Evolutionary conservation across 2,888 invertebrate species (phyloP), one percentile per base, ranked within the genome.

Genomic region (Watsonalla binaria): DNA sequence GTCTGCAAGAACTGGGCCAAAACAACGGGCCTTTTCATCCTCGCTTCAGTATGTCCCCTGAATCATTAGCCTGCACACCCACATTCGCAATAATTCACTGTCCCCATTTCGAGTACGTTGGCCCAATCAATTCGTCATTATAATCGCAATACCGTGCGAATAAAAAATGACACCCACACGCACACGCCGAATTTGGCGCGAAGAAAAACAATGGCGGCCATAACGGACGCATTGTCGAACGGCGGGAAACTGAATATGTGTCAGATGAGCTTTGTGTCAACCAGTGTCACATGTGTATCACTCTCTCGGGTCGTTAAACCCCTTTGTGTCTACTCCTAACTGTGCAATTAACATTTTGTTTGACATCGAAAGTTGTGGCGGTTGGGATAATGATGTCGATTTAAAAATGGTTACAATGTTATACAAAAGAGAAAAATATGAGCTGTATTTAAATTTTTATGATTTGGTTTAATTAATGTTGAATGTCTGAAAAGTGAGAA

Each of bases 121-220:
- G 76, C 68, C 76, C 81, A 86, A 87, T 89, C 89, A 86, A 87
- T 87, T 82, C 85, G 82, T 87, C 89, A 88, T 88, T 84, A 87
- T 72, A 78, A 78, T 78, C 68, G 78, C 76, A 72, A 76, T 72
- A 73, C 68, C 76, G 81, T 79, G 83, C 74, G 78, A 81, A 80
- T 78, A 82, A 85, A 85, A 86, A 86, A 74, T 70, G 65, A 79
- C 86, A 74, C 87, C 85, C 79, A 84, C 86, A 75, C 72, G 65
- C 65, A 33, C 59, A 64, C 66, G 61, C 75, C 80, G 68, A 81
- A 84, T 82, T 80, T 69, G 80, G 79, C 74, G 74, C 73, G 74
- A 76, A 78, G 80, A 77, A 80, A 79, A 78, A 86, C 89, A 88
- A 89, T 88, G 80, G 82, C 57, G 49, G 70, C 73, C 76, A 70